Percentiles rank a stretch among this genome's conserved stretches.
phyloP scores from a whole-genome alignment of 1,140 invertebrate species.

The Trachelipus rathkii region DNA sequence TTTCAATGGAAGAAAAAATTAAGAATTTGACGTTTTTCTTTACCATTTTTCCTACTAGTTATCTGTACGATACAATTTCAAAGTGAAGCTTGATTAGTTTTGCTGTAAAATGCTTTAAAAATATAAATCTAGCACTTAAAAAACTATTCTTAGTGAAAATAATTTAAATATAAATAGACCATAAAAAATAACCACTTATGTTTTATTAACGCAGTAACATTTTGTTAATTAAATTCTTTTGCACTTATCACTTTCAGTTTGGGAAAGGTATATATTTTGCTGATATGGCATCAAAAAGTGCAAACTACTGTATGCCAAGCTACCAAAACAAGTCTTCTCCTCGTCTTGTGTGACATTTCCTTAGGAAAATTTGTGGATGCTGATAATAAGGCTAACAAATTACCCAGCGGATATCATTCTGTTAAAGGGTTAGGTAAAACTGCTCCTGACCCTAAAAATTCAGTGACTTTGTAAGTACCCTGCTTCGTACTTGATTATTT shows the following conservation, averaged over 20 bases:
- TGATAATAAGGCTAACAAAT: constrained; percentile 48
- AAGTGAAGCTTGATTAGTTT: no score
- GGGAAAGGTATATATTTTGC: constrained; percentile 59
- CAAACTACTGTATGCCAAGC: constrained; percentile 60
- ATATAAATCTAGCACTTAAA: no score
- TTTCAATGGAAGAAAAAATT: no score
- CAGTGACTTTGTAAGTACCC: constrained; percentile 43
- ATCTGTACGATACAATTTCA: background rate
- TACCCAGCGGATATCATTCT: constrained; percentile 49
- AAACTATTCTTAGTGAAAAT: no score
- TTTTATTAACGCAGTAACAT: background rate
- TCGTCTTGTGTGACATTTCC: constrained; percentile 58
- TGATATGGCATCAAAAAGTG: constrained; percentile 61
- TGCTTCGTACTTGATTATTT: background rate
- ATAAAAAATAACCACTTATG: no score
- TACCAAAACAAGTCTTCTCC: constrained; percentile 50
- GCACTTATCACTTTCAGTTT: constrained; percentile 42
- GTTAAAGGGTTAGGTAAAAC: constrained; percentile 50
- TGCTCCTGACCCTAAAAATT: constrained; percentile 45
- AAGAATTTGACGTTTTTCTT: no score
- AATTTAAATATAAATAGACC: no score
- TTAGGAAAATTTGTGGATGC: constrained; percentile 46
- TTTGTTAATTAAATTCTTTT: background rate
- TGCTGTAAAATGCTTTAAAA: no score
- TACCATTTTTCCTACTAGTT: background rate